phyloP scores from a whole-genome alignment of 2,113 vertebrate species.

The Rhizomys pruinosus region DNA sequence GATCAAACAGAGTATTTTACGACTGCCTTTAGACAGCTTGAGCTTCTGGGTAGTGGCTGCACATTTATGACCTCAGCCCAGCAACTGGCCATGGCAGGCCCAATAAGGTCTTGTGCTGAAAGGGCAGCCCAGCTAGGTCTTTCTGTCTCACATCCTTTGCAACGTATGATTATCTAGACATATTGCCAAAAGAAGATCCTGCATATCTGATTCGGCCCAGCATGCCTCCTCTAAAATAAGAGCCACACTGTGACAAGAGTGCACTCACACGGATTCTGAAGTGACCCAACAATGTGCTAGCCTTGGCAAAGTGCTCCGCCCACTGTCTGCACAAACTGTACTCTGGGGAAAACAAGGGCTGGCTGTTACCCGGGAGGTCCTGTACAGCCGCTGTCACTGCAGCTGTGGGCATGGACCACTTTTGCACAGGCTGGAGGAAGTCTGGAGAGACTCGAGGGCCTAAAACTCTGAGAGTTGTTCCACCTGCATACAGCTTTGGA shows the following conservation, averaged over 20 bases:
- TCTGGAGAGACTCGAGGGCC: neutral
- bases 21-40: neutral
- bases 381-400: slow-evolving; percentile 14
- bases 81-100: neutral
- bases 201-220: neutral
- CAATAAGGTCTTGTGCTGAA: neutral
- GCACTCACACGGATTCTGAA: neutral
- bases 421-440: neutral
- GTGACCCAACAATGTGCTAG: neutral
- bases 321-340: neutral
- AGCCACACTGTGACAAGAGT: neutral
- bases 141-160: neutral
- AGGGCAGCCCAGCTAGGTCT: neutral
- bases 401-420: neutral
- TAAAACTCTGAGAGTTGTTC: neutral
- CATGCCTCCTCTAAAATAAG: neutral
- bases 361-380: neutral
- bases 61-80: neutral
- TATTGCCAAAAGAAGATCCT: neutral
- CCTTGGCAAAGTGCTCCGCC: neutral
- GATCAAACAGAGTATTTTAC: neutral
- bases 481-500: neutral
- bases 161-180: neutral
- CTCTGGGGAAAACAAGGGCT: neutral
- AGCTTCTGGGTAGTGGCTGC: neutral